Base-by-base conservation (phyloP, 2,888 invertebrate species). In the Parasteatoda lunata region DNA sequence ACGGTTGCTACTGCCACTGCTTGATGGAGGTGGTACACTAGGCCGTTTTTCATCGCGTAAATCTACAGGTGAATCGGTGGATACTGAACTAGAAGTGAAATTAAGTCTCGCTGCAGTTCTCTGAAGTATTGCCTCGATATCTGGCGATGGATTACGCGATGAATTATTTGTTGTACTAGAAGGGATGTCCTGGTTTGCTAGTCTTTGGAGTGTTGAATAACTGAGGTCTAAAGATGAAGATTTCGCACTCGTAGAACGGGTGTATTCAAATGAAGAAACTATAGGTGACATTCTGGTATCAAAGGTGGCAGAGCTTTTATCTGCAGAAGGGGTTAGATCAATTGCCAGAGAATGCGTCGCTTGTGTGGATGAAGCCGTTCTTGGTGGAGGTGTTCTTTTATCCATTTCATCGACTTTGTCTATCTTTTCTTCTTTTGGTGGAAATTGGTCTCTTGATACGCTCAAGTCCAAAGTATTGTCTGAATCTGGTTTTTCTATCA, bases 401-500 rank as follows among this genome's bases (percentile, higher is more conserved):
- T 78, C 82, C 15, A 51, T 65, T 71, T 86, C 81, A 7, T 81
- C 77, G 8, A 77, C 86, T 48, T 81, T 77, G 9, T 84, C 79
- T 8, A 48, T 13, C 13, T 68, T 83, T 9, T 76, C 77, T 5
- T 83, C 88, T 8, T 77, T 84, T 15, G 82, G 85, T 30, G 84
- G 80, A 51, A 68, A 84, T 49, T 89, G 86, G 45, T 89, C 87
- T 66, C 89, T 88, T 70, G 89, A 86, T 88, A 97, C 92, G 77
- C 91, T 95, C 11, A 97, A 93, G 91, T 97, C 97, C 65, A 97
- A 93, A 0, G 90, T 89, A 47, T 77, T 86, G 47, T 86, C 85
- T 45, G 54, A 45, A n/a, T 89, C 89, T 48, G 86, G 75, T 30
- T 89, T 89, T 30, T 89, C 73, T 90, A 75, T 48, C 4, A 69